These are phyloP conservation scores for Ylistrum balloti DNA, from an alignment of 1,140 invertebrate species.

Conservation along the genomic window DNA sequence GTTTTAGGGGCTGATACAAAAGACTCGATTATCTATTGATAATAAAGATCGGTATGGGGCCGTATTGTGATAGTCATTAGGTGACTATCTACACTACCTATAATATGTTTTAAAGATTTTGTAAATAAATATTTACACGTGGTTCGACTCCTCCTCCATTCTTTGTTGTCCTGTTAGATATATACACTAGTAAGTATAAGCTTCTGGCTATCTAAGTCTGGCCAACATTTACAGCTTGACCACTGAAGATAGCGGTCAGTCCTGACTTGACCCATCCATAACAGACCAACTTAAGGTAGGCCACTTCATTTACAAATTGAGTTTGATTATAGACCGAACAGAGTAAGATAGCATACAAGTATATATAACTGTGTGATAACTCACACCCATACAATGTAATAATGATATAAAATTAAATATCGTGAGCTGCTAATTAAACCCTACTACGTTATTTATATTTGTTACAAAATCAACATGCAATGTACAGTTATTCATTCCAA, in stretches of 20 bases:
- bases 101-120: slow-evolving; percentile 29
- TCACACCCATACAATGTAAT: no score
- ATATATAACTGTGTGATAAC: no score
- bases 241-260: neutral
- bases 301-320: no score
- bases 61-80: neutral
- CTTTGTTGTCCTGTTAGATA: neutral
- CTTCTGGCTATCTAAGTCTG: neutral
- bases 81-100: neutral
- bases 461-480: no score
- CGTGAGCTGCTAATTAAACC: no score
- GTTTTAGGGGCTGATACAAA: neutral
- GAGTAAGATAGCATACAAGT: no score
- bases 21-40: neutral
- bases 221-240: neutral
- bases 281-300: neutral
- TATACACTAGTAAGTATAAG: neutral
- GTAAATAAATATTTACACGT: slow-evolving; percentile 35
- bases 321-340: no score
- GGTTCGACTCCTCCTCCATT: neutral
- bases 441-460: no score
- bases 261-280: neutral
- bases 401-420: no score
- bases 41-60: neutral
- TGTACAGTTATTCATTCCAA: no score